Evolutionary conservation across 2,888 invertebrate genomes (phyloP).

Genomic region (Brachypterus glaber): DNA sequence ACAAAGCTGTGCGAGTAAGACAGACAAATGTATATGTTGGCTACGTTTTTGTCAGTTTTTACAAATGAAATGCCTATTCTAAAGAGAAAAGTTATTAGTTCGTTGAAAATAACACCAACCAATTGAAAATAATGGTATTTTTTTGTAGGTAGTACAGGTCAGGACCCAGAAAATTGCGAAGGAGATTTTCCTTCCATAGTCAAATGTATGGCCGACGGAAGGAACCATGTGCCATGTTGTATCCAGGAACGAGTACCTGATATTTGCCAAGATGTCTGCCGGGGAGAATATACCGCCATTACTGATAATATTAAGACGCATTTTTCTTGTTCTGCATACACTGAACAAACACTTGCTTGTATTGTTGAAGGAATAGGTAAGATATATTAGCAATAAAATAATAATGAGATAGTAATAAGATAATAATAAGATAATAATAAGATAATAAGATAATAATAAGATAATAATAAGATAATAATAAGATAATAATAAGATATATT

Average conservation of each 20-base stretch:
- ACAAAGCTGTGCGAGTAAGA: too few species aligned
- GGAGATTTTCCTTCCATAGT: conserved; percentile 72
- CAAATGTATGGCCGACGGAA: conserved; percentile 67
- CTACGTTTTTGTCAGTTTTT: too few species aligned
- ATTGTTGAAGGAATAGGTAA: conserved; percentile 70
- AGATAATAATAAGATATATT: too few species aligned
- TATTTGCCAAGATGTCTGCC: conserved; percentile 76
- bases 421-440: too few species aligned
- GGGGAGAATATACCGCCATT: conserved; percentile 76
- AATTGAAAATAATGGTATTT: not conserved
- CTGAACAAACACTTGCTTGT: conserved; percentile 72
- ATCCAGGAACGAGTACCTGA: conserved; percentile 72
- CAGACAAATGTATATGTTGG: too few species aligned
- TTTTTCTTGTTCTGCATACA: conserved; percentile 74
- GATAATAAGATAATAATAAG: too few species aligned
- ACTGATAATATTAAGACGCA: conserved; percentile 76
- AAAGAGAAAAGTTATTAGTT: too few species aligned
- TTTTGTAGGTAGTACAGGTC: conserved; percentile 63
- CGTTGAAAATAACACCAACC: too few species aligned
- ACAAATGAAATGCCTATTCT: too few species aligned
- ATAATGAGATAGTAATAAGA: not conserved
- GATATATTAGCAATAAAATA: conserved; percentile 14
- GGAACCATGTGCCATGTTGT: conserved; percentile 80
- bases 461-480: too few species aligned
- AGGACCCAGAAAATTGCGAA: conserved; percentile 74